These are phyloP conservation scores for Sthenelais limicola DNA, from an alignment of 2,888 invertebrate species.

Conservation along the genomic window DNA sequence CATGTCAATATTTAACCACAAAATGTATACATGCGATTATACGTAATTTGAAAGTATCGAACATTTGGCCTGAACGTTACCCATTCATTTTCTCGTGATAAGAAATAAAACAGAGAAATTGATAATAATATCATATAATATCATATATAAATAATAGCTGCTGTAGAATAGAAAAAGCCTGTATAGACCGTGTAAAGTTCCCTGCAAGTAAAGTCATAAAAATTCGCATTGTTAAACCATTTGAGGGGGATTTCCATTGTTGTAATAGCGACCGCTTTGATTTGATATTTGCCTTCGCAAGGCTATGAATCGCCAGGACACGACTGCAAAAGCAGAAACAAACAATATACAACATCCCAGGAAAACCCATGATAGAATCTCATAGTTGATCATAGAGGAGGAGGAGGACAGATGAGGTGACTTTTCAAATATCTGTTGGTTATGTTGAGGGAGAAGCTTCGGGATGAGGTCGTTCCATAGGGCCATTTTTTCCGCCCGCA, in stretches of 20 bases:
- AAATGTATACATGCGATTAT: too few species aligned
- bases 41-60: too few species aligned
- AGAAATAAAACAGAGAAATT: too few species aligned
- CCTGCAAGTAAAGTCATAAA: too few species aligned
- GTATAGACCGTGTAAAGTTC: too few species aligned
- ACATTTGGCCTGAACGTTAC: too few species aligned
- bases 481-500: slow-evolving; percentile 58
- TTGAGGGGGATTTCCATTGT: slow-evolving; percentile 10
- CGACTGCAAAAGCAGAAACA: slow-evolving; percentile 3
- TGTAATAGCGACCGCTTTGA: background rate
- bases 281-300: background rate
- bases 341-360: background rate
- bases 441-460: background rate
- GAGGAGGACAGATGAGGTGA: background rate
- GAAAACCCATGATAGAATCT: slow-evolving; percentile 24
- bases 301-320: background rate
- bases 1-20: too few species aligned
- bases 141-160: too few species aligned
- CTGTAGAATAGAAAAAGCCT: too few species aligned
- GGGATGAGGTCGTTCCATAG: slow-evolving; percentile 69
- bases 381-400: slow-evolving; percentile 2
- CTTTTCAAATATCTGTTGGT: background rate
- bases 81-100: too few species aligned
- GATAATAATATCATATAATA: too few species aligned
- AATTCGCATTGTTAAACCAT: background rate